These are phyloP conservation scores for Melanaphis sacchari DNA, from an alignment of 1,140 invertebrate genomes.

Conservation along the genomic window DNA sequence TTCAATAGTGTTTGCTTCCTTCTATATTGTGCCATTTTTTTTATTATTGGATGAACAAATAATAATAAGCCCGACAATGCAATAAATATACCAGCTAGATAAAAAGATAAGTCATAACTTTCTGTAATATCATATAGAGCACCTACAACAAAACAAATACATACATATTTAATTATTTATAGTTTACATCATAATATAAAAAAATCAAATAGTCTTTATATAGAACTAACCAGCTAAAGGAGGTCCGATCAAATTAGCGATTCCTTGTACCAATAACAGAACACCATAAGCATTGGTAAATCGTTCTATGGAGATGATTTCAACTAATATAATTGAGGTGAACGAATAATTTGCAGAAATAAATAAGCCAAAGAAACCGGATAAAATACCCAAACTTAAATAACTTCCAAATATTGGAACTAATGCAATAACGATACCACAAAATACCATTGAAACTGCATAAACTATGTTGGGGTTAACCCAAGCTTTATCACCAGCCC, in stretches of 20 bases:
- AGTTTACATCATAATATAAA: slow-evolving; percentile 23
- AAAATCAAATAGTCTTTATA: background rate
- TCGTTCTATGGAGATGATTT: slow-evolving; percentile 77
- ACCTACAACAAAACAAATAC: slow-evolving; percentile 65
- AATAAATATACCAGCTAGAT: slow-evolving; percentile 77
- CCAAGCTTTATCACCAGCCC: slow-evolving; percentile 87
- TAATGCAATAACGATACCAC: slow-evolving; percentile 66
- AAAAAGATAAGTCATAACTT: slow-evolving; percentile 77
- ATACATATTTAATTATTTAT: background rate
- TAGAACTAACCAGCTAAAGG: slow-evolving; percentile 67
- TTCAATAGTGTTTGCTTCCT: slow-evolving; percentile 26
- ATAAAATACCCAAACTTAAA: slow-evolving; percentile 56
- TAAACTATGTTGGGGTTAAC: slow-evolving; percentile 84
- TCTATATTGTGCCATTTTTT: slow-evolving; percentile 45
- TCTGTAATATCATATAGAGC: slow-evolving; percentile 74
- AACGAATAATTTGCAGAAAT: slow-evolving; percentile 89
- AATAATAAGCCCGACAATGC: slow-evolving; percentile 78
- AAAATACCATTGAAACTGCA: slow-evolving; percentile 77
- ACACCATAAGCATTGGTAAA: slow-evolving; percentile 91
- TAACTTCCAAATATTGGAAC: slow-evolving; percentile 59
- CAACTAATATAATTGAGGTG: slow-evolving; percentile 84
- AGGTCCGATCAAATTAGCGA: slow-evolving; percentile 74
- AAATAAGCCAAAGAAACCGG: slow-evolving; percentile 78
- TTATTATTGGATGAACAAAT: slow-evolving; percentile 60
- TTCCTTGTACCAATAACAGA: slow-evolving; percentile 83